Percentiles rank a stretch among this genome's conserved stretches.
phyloP scores from a whole-genome alignment of 2,888 invertebrate species.

The Catocala fraxini region DNA sequence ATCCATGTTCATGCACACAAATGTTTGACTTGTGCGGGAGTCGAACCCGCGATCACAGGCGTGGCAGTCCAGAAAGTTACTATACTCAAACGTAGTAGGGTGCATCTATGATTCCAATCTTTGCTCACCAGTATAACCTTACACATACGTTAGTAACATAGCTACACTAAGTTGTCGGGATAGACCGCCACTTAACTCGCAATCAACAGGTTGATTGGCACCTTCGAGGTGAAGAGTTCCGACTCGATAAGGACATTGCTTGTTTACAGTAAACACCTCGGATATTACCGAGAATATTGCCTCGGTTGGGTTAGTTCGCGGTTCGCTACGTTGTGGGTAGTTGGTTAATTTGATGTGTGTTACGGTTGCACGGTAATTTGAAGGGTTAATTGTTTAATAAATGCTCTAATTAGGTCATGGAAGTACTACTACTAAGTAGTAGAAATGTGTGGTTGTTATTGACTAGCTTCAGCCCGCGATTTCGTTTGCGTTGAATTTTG shows the following conservation, averaged over 20 bases:
- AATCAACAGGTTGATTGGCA: slow-evolving; percentile 74
- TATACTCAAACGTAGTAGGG: no score
- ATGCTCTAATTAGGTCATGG: no score
- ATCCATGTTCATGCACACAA: no score
- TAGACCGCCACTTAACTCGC: slow-evolving; percentile 61
- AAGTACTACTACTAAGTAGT: no score
- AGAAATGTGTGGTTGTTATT: no score
- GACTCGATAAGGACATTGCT: slow-evolving; percentile 59
- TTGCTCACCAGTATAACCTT: background rate
- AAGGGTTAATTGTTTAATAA: no score
- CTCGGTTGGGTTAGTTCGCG: background rate
- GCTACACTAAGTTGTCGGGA: slow-evolving; percentile 21
- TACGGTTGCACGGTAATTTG: background rate
- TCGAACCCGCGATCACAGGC: no score
- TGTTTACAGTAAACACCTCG: slow-evolving; percentile 38
- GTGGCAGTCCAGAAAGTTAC: no score
- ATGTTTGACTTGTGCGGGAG: no score
- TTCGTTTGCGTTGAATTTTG: no score
- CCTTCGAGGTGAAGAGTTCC: slow-evolving; percentile 54
- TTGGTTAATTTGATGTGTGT: background rate
- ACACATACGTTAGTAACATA: background rate
- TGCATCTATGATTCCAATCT: no score
- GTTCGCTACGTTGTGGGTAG: slow-evolving; percentile 1
- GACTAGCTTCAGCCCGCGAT: no score
- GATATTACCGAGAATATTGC: slow-evolving; percentile 27